Conservation (phyloP, 2,888 invertebrate species). For the Trichacis sp. region DNA sequence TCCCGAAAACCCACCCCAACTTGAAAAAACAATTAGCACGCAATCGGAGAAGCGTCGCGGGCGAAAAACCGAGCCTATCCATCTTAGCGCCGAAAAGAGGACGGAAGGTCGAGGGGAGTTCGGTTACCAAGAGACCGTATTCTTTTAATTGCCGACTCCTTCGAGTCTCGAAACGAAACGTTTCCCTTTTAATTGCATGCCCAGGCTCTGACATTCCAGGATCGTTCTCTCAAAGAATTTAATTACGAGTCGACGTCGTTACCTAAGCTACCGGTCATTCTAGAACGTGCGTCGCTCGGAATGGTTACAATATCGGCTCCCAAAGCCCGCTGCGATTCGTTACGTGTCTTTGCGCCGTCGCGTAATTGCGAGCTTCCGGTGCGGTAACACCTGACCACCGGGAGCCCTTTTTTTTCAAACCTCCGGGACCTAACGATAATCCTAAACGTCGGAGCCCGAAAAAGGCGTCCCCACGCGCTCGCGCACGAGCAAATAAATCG, state of each 20-base stretch:
- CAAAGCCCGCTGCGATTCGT: constrained; percentile 40
- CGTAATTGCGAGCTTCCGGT: constrained; percentile 18
- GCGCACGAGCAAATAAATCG: constrained; percentile 33
- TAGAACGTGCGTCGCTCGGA: constrained; percentile 48
- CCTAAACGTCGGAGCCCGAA: no score
- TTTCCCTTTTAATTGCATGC: constrained; percentile 67
- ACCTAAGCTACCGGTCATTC: constrained; percentile 47
- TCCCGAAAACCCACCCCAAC: constrained; percentile 2
- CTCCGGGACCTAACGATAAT: no score
- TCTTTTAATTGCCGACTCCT: constrained; percentile 66
- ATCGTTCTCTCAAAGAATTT: constrained; percentile 67
- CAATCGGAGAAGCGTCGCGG: constrained; percentile 44
- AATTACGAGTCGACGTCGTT: constrained; percentile 57
- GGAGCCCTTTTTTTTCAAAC: no score
- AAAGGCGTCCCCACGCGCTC: no score
- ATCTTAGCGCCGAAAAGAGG: constrained; percentile 47
- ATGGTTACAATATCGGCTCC: constrained; percentile 51
- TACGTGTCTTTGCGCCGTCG: constrained; percentile 31
- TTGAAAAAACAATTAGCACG: constrained; percentile 56
- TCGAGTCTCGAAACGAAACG: constrained; percentile 59
- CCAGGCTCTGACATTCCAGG: constrained; percentile 62
- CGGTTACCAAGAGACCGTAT: constrained; percentile 61
- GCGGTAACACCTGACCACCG: constrained; percentile 1
- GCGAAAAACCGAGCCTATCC: constrained; percentile 43
- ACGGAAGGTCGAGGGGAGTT: constrained; percentile 40